Evolutionary conservation across 2,888 invertebrate genomes (phyloP).

Genomic region (Trachelus stipa): DNA sequence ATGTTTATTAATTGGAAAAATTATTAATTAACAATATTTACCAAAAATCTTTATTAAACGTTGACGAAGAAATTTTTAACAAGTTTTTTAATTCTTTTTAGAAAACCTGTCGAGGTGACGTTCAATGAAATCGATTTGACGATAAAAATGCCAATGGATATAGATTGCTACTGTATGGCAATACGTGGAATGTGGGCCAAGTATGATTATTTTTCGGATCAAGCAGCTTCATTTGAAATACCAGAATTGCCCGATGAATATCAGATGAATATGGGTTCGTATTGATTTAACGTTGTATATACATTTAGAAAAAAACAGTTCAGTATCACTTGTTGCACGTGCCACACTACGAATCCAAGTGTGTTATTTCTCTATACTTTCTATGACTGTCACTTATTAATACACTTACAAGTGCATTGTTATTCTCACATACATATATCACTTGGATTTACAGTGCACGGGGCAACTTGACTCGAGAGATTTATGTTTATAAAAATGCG

Average conservation of each 20-base stretch:
- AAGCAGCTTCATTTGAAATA: constrained; percentile 56
- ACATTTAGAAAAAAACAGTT: background rate
- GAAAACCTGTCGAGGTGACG: constrained; percentile 69
- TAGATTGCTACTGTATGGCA: constrained; percentile 70
- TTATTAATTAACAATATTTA: too few relatives aligned
- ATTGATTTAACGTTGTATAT: constrained; percentile 2
- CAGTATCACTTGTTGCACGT: background rate
- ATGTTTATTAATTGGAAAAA: too few relatives aligned
- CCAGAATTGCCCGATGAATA: constrained; percentile 59
- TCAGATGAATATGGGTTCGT: constrained; percentile 32
- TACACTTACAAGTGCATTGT: too few relatives aligned
- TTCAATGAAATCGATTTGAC: constrained; percentile 70
- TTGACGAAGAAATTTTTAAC: background rate
- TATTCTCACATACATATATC: too few relatives aligned
- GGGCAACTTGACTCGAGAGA: background rate
- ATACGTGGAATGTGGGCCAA: constrained; percentile 71
- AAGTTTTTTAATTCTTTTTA: constrained; percentile 36
- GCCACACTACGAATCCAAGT: too few relatives aligned
- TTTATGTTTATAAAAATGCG: background rate
- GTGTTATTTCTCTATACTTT: too few relatives aligned
- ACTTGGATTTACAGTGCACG: too few relatives aligned
- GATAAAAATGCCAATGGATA: constrained; percentile 70
- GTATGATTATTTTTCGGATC: constrained; percentile 73
- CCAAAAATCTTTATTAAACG: background rate
- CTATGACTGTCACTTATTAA: too few relatives aligned